Evolutionary conservation across 2,888 invertebrate genomes (phyloP).

Genomic region (Holacanthella duospinosa): DNA sequence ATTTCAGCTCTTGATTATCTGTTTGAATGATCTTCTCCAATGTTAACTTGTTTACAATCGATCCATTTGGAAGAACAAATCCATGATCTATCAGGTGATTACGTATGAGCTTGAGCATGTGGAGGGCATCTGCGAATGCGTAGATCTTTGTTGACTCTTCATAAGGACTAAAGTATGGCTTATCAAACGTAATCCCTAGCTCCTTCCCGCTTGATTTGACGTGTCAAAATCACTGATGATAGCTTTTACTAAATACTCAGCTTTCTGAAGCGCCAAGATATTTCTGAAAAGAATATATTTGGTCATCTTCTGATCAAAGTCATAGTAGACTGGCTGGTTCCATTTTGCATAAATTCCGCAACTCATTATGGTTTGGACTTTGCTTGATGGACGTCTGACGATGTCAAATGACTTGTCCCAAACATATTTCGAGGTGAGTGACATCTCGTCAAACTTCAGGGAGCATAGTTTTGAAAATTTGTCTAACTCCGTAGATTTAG

Average conservation of each 20-base stretch:
- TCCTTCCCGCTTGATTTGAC: neutral
- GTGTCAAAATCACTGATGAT: slow-evolving; percentile 5
- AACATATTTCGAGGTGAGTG: neutral
- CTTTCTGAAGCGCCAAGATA: neutral
- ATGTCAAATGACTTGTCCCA: neutral
- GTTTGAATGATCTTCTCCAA: neutral
- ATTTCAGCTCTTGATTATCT: neutral
- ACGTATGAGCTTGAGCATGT: neutral
- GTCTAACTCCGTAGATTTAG: neutral
- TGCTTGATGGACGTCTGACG: neutral
- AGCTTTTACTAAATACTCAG: neutral
- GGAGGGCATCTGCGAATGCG: slow-evolving; percentile 22
- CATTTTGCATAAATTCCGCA: slow-evolving; percentile 6
- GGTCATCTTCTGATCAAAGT: slow-evolving; percentile 5
- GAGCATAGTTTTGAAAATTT: neutral
- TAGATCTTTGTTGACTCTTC: slow-evolving; percentile 8
- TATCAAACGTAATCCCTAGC: slow-evolving; percentile 1
- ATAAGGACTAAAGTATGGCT: slow-evolving; percentile 14
- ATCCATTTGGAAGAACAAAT: neutral
- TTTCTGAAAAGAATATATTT: neutral
- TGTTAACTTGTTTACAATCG: neutral
- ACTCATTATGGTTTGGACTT: slow-evolving; percentile 3
- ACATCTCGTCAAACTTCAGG: neutral
- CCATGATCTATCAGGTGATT: neutral
- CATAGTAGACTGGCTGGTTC: slow-evolving; percentile 10